These are phyloP conservation scores for Penaeus vannamei DNA, from an alignment of 1,140 invertebrate species.

Conservation along the genomic window DNA sequence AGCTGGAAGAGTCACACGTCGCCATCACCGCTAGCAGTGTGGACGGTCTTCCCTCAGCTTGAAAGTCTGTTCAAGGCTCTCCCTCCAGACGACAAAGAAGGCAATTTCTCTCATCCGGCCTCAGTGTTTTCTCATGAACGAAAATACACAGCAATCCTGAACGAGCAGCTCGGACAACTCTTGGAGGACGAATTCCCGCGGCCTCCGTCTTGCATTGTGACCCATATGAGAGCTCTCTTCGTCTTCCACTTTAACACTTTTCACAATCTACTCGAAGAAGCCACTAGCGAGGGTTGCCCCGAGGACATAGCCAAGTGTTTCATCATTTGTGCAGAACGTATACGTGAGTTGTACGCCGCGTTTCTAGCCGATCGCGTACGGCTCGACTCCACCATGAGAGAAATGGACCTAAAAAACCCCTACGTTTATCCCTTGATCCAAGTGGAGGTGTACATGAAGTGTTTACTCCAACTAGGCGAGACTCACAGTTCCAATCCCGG, in stretches of 20 bases:
- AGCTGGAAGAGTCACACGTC: conserved; percentile 11
- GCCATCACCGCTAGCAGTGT: conserved; percentile 34
- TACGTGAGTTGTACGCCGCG: conserved; percentile 31
- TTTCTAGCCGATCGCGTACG: conserved; percentile 38
- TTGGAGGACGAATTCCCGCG: conserved; percentile 12
- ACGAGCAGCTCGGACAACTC: conserved; percentile 31
- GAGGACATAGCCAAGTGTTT: conserved; percentile 44
- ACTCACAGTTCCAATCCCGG: not conserved
- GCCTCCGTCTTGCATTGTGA: conserved; percentile 36
- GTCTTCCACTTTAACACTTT: conserved; percentile 39
- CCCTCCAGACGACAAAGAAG: not conserved
- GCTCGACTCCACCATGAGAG: conserved; percentile 8
- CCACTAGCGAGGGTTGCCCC: not conserved
- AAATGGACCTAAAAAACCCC: not conserved
- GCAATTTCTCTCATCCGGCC: not conserved
- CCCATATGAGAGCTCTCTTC: conserved; percentile 17
- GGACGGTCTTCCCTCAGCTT: conserved; percentile 47
- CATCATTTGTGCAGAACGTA: conserved; percentile 30
- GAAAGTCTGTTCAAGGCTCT: conserved; percentile 34
- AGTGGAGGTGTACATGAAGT: conserved; percentile 18
- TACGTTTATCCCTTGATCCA: conserved; percentile 11
- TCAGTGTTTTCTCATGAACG: conserved; percentile 36
- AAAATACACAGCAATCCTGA: conserved; percentile 25
- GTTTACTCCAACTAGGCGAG: not conserved
- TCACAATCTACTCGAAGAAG: conserved; percentile 1